Base-by-base conservation (phyloP, 2,888 invertebrate genomes). In the Halictus quadricinctus region DNA sequence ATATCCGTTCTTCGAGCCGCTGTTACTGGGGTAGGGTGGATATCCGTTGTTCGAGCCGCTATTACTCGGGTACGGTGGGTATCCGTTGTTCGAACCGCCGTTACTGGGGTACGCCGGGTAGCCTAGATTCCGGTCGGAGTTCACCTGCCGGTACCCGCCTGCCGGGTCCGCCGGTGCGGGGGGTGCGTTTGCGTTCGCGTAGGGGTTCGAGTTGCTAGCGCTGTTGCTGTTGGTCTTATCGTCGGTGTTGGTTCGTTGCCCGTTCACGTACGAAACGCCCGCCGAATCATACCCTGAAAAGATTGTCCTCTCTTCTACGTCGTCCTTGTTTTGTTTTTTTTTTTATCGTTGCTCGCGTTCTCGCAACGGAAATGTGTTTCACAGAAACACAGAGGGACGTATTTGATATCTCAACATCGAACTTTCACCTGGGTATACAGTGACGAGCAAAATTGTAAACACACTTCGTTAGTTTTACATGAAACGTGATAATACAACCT, bases 221-320 rank as follows among this genome's bases (percentile, higher is more conserved):
- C 82, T 84, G 72, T 91, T 89, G 66, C 87, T 80, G 58, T 58
- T 58, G 77, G 54, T 78, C 78, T 85, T 91, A 87, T 85, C 86
- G 80, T 86, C 80, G 60, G 58, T 79, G 75, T 76, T 88, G 36
- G 85, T 77, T 15, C 88, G 91, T 7, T 93, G 93, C 48, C 94
- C 94, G 66, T 94, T 94, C 64, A 93, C 91, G 66, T 88, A 4
- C 29, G 93, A 91, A 6, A 93, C 90, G 8, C 94, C 94, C 10
- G 94, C 93, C 5, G 94, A 93, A 72, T 94, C 93, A 89, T 90
- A 94, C 79, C 91, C 94, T 94, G 92, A 87, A 94, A 94, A 91
- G 89, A 89, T 80, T 25, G 72, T 75, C 48, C 87, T 36, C 66
- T 72, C 72, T 70, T 85, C 86, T 78, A 72, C 87, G 82, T 86